Conservation (phyloP, 2,888 invertebrate species). For the Sericinus montela region DNA sequence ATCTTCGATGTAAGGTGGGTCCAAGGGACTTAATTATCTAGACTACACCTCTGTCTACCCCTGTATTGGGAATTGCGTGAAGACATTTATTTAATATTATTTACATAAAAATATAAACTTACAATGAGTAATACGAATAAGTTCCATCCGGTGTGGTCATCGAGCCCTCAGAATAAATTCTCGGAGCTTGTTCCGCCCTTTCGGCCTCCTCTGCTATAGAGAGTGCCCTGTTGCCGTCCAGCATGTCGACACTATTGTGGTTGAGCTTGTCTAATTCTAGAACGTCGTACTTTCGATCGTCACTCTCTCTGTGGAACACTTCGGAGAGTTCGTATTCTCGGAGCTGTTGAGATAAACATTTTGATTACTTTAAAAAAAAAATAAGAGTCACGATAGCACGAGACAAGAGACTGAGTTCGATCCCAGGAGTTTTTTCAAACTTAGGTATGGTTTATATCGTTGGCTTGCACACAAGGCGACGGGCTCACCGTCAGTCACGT, state of each 20-base stretch:
- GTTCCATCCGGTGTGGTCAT: conserved; percentile 65
- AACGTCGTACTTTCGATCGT: conserved; percentile 87
- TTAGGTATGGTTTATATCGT: too few relatives aligned
- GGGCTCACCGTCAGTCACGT: too few relatives aligned
- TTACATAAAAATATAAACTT: conserved; percentile 31
- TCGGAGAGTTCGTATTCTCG: conserved; percentile 93
- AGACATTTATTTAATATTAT: too few relatives aligned
- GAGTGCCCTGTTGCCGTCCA: conserved; percentile 85
- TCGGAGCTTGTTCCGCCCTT: conserved; percentile 82
- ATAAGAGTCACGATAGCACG: too few relatives aligned
- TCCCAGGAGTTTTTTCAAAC: too few relatives aligned
- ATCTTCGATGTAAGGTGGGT: too few relatives aligned
- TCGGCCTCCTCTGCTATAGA: conserved; percentile 90
- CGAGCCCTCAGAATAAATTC: conserved; percentile 71
- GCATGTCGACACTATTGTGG: conserved; percentile 79
- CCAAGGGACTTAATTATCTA: too few relatives aligned
- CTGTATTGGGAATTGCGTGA: too few relatives aligned
- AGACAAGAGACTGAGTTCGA: too few relatives aligned
- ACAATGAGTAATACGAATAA: conserved; percentile 71
- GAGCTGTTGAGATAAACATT: conserved; percentile 72
- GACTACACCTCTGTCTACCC: too few relatives aligned
- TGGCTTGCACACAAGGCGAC: too few relatives aligned
- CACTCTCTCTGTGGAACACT: conserved; percentile 90
- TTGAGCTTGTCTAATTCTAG: conserved; percentile 80
- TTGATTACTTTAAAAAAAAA: too few relatives aligned